These are phyloP conservation scores for Silurus lanzhouensis DNA, from an alignment of 2,797 vertebrate species.

Conservation along the genomic window DNA sequence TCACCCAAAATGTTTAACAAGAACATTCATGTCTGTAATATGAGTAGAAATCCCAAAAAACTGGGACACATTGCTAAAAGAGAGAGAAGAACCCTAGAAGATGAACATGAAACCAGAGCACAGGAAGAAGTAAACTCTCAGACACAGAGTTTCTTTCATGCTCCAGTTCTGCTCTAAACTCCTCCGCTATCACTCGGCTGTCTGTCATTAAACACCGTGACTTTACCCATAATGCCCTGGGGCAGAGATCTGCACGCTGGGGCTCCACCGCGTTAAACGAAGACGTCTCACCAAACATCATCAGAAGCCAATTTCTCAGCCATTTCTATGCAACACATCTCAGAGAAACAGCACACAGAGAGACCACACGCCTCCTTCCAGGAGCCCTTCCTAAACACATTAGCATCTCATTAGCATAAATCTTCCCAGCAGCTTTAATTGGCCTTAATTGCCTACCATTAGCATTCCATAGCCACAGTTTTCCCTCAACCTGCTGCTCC, in stretches of 20 bases:
- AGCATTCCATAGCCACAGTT: slow-evolving; percentile 56
- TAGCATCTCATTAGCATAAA: slow-evolving; percentile 58
- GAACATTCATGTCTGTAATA: too few species aligned
- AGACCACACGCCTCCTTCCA: slow-evolving; percentile 23
- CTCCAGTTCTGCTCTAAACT: not conserved
- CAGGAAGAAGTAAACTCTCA: not conserved
- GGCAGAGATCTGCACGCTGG: not conserved
- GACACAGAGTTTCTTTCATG: too few species aligned
- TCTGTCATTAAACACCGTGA: slow-evolving; percentile 7
- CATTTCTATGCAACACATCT: not conserved
- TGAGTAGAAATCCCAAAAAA: too few species aligned
- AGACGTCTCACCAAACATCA: not conserved
- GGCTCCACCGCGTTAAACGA: not conserved
- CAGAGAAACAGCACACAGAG: slow-evolving; percentile 21
- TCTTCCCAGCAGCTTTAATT: slow-evolving; percentile 58
- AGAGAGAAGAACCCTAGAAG: not conserved
- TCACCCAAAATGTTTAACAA: too few species aligned
- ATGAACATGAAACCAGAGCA: not conserved
- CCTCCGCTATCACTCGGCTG: not conserved
- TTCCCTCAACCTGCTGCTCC: slow-evolving; percentile 17
- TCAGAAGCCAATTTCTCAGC: not conserved
- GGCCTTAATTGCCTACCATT: slow-evolving; percentile 65
- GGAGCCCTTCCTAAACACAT: slow-evolving; percentile 54
- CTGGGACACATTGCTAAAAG: not conserved
- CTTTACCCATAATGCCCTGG: slow-evolving; percentile 1